These are phyloP conservation scores for Protophormia terraenovae DNA, from an alignment of 2,888 invertebrate species.

Conservation along the genomic window DNA sequence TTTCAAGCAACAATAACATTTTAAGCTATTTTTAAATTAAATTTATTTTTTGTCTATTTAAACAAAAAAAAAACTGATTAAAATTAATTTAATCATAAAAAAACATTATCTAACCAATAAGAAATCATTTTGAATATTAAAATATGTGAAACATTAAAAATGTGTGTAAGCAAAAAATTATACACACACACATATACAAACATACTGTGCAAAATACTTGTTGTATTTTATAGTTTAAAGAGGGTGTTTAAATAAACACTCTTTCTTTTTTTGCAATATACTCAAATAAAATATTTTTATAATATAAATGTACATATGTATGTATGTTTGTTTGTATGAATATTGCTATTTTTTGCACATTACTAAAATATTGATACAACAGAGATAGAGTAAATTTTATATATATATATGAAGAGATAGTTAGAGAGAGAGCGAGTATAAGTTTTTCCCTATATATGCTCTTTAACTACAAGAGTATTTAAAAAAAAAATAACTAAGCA, in stretches of 20 bases:
- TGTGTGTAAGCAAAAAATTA: background rate
- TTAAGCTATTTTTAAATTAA: constrained; percentile 32
- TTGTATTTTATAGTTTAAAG: background rate
- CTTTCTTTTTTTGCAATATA: background rate
- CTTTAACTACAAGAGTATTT: no score
- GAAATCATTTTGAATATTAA: constrained; percentile 54
- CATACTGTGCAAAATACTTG: no score
- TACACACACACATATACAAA: background rate
- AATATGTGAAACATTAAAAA: constrained; percentile 29
- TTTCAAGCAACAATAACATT: background rate
- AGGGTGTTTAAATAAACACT: constrained; percentile 20
- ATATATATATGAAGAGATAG: no score
- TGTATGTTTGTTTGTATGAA: no score
- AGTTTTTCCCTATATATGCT: no score
- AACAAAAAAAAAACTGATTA: constrained; percentile 21
- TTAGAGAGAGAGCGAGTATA: no score
- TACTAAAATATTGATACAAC: no score
- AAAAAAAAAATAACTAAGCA: no score
- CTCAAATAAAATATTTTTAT: no score
- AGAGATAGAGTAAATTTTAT: no score
- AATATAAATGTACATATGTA: no score
- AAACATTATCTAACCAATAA: constrained; percentile 62
- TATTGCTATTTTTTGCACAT: no score
- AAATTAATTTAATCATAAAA: constrained; percentile 35
- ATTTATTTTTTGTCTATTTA: background rate